Base-by-base conservation (phyloP, 1,140 invertebrate species). In the Drosophila willistoni region DNA sequence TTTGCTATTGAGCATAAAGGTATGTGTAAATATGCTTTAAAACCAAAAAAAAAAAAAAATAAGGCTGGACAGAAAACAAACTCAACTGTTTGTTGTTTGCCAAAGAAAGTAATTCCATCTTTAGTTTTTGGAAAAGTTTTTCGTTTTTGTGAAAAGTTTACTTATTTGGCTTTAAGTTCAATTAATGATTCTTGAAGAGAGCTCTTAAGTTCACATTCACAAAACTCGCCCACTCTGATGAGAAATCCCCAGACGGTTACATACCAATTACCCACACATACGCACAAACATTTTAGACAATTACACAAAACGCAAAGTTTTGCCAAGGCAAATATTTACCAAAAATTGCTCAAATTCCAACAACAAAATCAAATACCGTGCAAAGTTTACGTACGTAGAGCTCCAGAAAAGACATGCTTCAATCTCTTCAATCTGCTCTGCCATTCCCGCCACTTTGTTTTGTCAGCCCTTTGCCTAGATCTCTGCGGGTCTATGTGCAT, bases 261-360 rank as follows among this genome's bases (percentile, higher is more conserved):
- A 51, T 7, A 51, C 44, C 44, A 51, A 51, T 51, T 51, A 51
- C 44, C 44, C 44, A 19, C 17, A 51, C 44, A 51, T 22, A 51
- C 14, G 7, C 74, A 57, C 67, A 57, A 59, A 83, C 73, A 71
- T 73, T 68, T 81, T 77, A 69, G 63, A 80, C 79, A 74, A 72
- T 77, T 76, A 67, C 56, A 62, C 71, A 73, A 65, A 69, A 65
- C 57, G 62, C 44, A 73, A 87, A 86, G 66, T 87, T 83, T 78
- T 73, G 64, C 68, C 39, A 60, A 44, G 64, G 61, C 76, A 83
- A 86, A 83, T 72, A 71, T 77, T 75, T 73, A 61, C 73, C 57
- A 64, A 78, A 55, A 69, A 68, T 76, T 72, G 65, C 47, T 33
- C 57, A 64, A 65, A 85, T 77, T 56, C 56, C 71, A 22, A 44